Evolutionary conservation across 2,113 vertebrate species (phyloP), one percentile per base, ranked within the genome.

Genomic region (Hucho hucho): DNA sequence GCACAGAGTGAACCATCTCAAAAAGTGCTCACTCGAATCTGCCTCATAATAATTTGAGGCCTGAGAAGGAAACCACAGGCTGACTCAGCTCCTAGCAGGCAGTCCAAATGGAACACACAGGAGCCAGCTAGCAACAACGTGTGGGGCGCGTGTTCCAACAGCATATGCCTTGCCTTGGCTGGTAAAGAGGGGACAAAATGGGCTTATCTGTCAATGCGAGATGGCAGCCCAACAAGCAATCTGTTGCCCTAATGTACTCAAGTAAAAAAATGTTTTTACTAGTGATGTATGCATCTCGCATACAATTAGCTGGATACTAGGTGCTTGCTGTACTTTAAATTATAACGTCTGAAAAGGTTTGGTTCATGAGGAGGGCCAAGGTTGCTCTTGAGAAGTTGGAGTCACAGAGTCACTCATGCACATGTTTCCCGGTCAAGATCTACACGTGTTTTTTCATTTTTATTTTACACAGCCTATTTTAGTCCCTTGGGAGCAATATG

Each of bases 11-110:
- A 70, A 75, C 26, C 28, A 58, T 49, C 49, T 49, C 53, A 65
- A 73, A 68, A 72, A 64, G 65, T 78, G 71, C 78, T 72, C 73
- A 73, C 75, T 43, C 56, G 32, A 68, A 63, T 76, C 64, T 64
- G 76, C 68, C 64, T 6, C 53, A 26, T 76, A 49, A 76, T 71
- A 49, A 64, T 77, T 65, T 61, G 47, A 76, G 25, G 24, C 29
- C 47, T 26, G 72, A 53, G n/a, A 72, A 28, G 32, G 63, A 49
- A 78, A 69, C 76, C 76, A 69, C 65, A 67, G 65, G 37, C 47
- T 81, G 77, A 85, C 75, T 76, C 71, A 81, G 75, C 79, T 78
- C 64, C 70, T 29, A 49, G 72, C 32, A 74, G 16, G 32, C 18
- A 84, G 64, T 79, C 75, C 71, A 81, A 76, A 73, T 73, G 46